Percentiles rank a stretch among this genome's conserved stretches.
Conservation (phyloP, 2,797 vertebrate genomes). For the Malurus leucopterus region DNA sequence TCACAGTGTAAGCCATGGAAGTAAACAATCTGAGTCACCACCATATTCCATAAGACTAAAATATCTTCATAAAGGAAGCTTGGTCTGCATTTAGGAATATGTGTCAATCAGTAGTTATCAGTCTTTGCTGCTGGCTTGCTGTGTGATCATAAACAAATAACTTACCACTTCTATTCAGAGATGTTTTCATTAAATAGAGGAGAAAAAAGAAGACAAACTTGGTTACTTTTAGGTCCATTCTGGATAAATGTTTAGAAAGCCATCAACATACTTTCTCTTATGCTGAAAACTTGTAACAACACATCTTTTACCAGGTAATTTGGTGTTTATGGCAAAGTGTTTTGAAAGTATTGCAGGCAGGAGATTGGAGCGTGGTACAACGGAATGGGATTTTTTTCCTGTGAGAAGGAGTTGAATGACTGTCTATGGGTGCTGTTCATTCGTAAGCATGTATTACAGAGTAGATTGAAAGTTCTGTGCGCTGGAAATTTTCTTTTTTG, state of each 20-base stretch:
- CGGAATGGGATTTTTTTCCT: fast-evolving
- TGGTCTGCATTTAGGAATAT: background rate
- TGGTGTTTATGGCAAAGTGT: background rate
- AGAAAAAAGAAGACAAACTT: background rate
- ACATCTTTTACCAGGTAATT: background rate
- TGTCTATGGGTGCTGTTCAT: background rate
- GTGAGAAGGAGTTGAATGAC: background rate
- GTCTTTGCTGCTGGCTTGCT: background rate
- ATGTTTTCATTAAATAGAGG: background rate
- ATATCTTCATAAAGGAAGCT: background rate
- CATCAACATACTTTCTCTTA: background rate
- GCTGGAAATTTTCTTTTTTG: background rate
- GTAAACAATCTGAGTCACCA: background rate
- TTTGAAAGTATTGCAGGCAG: background rate
- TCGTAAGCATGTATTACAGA: background rate
- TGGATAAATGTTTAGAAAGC: background rate
- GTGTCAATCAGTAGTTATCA: background rate
- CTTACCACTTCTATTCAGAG: background rate
- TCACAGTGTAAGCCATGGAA: background rate
- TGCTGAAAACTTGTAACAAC: background rate
- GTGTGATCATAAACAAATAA: background rate
- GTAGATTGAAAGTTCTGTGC: background rate
- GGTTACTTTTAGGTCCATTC: background rate
- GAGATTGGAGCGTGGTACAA: background rate
- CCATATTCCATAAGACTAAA: background rate